Evolutionary conservation across 2,888 invertebrate genomes (phyloP).

Genomic region (Tryphoninae sp.): DNA sequence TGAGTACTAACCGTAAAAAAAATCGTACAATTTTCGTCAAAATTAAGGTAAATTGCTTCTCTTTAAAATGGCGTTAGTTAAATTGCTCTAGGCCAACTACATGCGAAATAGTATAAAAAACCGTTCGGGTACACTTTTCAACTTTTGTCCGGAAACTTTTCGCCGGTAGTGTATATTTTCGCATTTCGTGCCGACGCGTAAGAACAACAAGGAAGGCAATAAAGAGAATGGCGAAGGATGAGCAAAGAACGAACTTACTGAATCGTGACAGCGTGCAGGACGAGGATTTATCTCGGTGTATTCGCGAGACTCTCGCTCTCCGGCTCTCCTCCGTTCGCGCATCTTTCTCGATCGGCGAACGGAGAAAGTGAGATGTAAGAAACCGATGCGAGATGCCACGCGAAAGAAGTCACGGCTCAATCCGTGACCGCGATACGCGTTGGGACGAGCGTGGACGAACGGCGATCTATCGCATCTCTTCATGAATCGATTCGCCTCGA

Average conservation of each 20-base stretch:
- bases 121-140: no score
- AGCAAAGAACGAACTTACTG: conserved; percentile 52
- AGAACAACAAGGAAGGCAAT: no score
- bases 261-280: conserved; percentile 47
- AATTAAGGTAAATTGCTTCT: no score
- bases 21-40: no score
- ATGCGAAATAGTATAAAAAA: no score
- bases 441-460: conserved; percentile 19
- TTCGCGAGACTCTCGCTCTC: conserved; percentile 16
- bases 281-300: conserved; percentile 45
- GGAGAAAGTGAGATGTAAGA: conserved; percentile 36
- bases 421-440: conserved; percentile 7
- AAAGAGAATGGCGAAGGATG: conserved; percentile 2
- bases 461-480: conserved; percentile 26
- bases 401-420: conserved; percentile 55
- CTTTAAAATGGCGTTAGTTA: no score
- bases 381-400: conserved; percentile 44
- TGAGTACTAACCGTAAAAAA: no score
- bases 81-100: no score
- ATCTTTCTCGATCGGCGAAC: conserved; percentile 44
- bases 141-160: no score
- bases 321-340: conserved; percentile 5
- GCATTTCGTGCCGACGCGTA: no score
- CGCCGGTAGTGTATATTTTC: no score
- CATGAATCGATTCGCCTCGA: conserved; percentile 46